Evolutionary conservation across 2,113 vertebrate species (phyloP).

Genomic region (Osmerus eperlanus): DNA sequence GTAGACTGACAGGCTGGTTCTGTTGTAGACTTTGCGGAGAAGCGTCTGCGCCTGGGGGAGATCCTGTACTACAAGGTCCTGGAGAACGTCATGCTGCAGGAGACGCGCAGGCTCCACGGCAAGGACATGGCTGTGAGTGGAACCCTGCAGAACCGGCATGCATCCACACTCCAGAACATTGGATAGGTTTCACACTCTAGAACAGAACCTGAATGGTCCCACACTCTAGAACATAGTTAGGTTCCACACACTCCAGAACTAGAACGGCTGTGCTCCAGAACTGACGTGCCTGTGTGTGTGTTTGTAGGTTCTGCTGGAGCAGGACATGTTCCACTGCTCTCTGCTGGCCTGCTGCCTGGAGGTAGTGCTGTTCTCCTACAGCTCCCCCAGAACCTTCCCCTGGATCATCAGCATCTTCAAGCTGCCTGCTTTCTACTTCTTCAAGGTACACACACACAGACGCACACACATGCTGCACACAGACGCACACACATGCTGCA

Average conservation of each 20-base stretch:
- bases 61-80: constrained; percentile 96
- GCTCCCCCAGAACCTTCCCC: constrained; percentile 91
- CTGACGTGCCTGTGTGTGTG: neutral
- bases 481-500: neutral
- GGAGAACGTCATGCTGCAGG: constrained; percentile 89
- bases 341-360: constrained; percentile 93
- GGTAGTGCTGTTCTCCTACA: constrained; percentile 94
- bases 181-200: neutral
- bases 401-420: constrained; percentile 89
- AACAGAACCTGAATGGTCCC: neutral
- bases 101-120: constrained; percentile 85
- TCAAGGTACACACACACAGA: constrained; percentile 78
- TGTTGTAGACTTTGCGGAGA: constrained; percentile 89
- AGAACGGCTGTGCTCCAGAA: neutral
- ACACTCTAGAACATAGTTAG: neutral
- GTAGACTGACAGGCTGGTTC: neutral
- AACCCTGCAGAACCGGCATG: too few relatives aligned
- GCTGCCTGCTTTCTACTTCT: constrained; percentile 89
- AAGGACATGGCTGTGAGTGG: constrained; percentile 93
- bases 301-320: constrained; percentile 84
- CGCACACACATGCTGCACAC: neutral
- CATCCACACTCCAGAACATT: neutral
- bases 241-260: neutral
- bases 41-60: constrained; percentile 90
- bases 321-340: constrained; percentile 91